Evolutionary conservation across 2,797 vertebrate species (phyloP).

Genomic region (Coluber constrictor): DNA sequence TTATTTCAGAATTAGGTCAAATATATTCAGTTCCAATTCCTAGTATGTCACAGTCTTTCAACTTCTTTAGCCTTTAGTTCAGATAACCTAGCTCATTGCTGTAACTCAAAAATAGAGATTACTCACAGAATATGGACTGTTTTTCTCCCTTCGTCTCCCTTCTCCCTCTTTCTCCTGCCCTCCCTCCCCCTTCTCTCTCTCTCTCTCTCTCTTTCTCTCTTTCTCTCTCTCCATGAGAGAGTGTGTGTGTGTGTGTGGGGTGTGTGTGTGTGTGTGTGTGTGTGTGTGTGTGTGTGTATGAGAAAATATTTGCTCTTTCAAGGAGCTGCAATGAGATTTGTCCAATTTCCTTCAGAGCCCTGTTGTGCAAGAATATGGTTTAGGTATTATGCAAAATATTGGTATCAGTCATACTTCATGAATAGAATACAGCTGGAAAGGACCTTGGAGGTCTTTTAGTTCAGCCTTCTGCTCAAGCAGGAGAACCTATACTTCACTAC

Average conservation of each 20-base stretch:
- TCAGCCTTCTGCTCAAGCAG: too few species aligned
- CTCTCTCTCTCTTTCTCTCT: too few species aligned
- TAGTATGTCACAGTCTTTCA: not conserved
- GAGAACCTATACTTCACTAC: too few species aligned
- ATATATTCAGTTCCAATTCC: not conserved
- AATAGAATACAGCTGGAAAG: too few species aligned
- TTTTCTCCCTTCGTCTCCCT: fast-evolving
- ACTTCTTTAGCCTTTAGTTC: not conserved
- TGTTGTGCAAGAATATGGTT: not conserved
- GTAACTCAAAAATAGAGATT: not conserved
- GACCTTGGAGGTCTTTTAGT: too few species aligned
- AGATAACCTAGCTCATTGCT: not conserved
- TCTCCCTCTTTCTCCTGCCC: too few species aligned
- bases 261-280: not conserved
- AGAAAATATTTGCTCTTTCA: not conserved
- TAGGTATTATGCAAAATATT: slow-evolving; percentile 28
- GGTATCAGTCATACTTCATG: not conserved
- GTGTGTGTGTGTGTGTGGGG: too few species aligned
- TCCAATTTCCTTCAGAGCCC: not conserved
- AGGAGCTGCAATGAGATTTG: not conserved
- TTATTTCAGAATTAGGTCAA: not conserved
- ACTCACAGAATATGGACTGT: not conserved
- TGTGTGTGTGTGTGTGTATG: not conserved
- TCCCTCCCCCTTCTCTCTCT: too few species aligned
- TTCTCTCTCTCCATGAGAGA: too few species aligned